Evolutionary conservation across 1,140 invertebrate species (phyloP), one percentile per base, ranked within the genome.

Genomic region (Aphelenchoides fujianensis): DNA sequence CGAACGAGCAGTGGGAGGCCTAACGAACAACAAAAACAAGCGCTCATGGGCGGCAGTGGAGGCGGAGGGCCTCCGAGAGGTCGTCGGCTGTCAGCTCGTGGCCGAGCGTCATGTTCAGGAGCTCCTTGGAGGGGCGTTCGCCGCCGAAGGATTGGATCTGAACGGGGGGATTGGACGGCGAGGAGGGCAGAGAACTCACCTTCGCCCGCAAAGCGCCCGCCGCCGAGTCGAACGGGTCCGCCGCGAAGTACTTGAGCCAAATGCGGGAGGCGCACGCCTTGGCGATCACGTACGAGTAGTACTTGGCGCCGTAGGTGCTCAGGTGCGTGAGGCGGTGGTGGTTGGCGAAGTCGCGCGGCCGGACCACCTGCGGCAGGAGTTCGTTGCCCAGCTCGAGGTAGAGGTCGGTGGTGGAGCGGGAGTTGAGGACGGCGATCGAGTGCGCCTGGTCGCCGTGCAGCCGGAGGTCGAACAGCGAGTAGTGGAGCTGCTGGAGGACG

Each of bases 221-320:
- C 30, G 76, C 85, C 82, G 86, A 83, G 72, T 74, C 90, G 32
- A 97, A 90, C 0, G 95, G 95, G 85, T 95, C 89, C 0, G 87
- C 82, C 80, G 90, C 88, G 81, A 98, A 97, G 80, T 91, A 91
- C 23, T 89, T 89, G 78, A 93, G 90, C 95, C 95, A 98, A 73
- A 96, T 94, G 87, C 90, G 90, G 31, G 92, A 91, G 0, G 95
- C 94, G 41, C 97, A 89, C 27, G 94, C 92, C 76, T 92, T 89
- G 0, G 95, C 97, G 80, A 97, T 91, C 57, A 97, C 86, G 86
- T 99, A 98, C 0, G 95, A 92, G 85, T 98, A 98, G 86, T 98
- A 98, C 86, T 96, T 97, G 0, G 94, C 94, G 34, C 95, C 96
- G 85, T 99, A 98, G 1, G 94, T 94, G 3, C 97, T 92, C 34